A percentile compares a stretch with the other conserved stretches of the same genome.
phyloP scores from a whole-genome alignment of 2,797 vertebrate species.

The Macrochelys suwanniensis region DNA sequence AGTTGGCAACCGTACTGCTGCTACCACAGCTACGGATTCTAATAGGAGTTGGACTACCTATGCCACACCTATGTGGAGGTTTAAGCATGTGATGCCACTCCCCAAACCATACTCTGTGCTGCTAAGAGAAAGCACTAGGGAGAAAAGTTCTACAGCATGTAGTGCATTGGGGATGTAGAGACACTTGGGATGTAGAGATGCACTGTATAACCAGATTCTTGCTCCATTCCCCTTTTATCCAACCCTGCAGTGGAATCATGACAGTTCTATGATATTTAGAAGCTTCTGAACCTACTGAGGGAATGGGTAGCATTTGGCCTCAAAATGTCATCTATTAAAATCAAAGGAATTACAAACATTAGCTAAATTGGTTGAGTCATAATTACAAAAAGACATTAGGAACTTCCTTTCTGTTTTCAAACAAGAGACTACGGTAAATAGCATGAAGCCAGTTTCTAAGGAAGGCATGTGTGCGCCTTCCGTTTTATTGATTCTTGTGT shows the following conservation, averaged over 20 bases:
- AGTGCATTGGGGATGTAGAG: fast-evolving
- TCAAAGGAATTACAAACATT: neutral
- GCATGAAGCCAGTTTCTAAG: neutral
- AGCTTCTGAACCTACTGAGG: neutral
- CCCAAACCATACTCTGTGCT: neutral
- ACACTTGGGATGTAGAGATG: neutral
- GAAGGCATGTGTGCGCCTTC: neutral
- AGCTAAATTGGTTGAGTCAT: neutral
- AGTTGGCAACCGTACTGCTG: too few relatives aligned
- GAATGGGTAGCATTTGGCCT: neutral
- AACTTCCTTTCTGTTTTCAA: neutral
- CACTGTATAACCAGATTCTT: neutral
- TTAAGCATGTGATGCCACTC: neutral
- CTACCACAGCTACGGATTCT: neutral
- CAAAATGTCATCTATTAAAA: neutral
- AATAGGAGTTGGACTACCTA: too few relatives aligned
- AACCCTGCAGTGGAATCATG: neutral
- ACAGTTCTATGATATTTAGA: neutral
- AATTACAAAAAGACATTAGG: neutral
- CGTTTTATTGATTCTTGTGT: neutral
- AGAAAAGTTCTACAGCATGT: neutral
- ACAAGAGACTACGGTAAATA: neutral
- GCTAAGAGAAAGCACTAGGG: neutral
- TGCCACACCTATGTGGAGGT: neutral
- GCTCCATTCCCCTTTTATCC: neutral